Conservation (phyloP, 2,888 invertebrate species). For the Eilema depressum region DNA sequence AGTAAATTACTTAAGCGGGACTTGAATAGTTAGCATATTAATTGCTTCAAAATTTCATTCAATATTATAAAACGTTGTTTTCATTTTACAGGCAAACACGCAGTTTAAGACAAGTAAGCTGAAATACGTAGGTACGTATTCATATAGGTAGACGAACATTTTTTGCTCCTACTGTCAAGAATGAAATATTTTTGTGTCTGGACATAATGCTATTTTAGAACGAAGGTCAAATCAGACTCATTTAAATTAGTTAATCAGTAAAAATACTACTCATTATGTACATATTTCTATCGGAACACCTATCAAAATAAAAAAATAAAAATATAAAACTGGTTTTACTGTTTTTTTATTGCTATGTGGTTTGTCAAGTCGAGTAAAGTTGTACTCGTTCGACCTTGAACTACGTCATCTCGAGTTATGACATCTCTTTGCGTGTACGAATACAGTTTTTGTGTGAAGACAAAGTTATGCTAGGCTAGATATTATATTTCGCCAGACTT, state of each 20-base stretch:
- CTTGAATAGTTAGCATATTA: no score
- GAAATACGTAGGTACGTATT: no score
- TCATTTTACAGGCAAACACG: background rate
- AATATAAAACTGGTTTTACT: slow-evolving; percentile 20
- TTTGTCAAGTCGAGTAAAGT: slow-evolving; percentile 7
- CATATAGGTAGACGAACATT: no score
- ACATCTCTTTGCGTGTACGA: slow-evolving; percentile 32
- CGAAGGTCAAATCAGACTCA: background rate
- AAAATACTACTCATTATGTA: background rate
- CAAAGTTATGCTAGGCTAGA: slow-evolving; percentile 13
- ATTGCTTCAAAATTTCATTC: no score
- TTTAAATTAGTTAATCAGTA: background rate
- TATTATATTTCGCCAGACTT: slow-evolving; percentile 1
- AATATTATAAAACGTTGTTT: no score
- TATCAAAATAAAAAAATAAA: background rate
- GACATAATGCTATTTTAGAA: background rate
- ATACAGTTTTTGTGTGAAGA: slow-evolving; percentile 20
- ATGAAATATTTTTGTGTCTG: background rate
- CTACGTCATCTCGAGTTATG: slow-evolving; percentile 27
- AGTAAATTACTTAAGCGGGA: no score
- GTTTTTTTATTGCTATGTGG: slow-evolving; percentile 3
- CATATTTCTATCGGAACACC: background rate
- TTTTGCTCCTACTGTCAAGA: background rate
- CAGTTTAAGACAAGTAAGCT: background rate
- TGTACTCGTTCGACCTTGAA: slow-evolving; percentile 35